Evolutionary conservation across 2,888 invertebrate species (phyloP), one percentile per base, ranked within the genome.

Genomic region (Synanthedon andrenaeformis): DNA sequence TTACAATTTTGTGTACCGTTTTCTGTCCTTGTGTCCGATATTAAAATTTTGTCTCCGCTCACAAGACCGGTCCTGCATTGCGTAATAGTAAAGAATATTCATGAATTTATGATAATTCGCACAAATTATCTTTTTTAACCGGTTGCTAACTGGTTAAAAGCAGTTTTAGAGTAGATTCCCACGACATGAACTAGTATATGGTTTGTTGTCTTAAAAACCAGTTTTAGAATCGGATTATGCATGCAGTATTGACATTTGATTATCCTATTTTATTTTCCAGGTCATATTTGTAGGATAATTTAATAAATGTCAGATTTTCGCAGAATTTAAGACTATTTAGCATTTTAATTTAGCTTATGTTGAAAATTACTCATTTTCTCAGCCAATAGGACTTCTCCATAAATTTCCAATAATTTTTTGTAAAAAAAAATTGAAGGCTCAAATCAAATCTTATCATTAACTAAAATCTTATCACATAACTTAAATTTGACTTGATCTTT

Each of bases 11-110:
- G 35, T 35, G 14, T 45, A 45, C n/a, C 45, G 45, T 13, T 45
- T 45, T 45, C 14, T 45, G 51, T 59, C 72, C 73, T 73, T 72
- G 73, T 71, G 56, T 66, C 63, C 62, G 57, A 63, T 67, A 62
- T 66, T 65, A 56, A 67, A 64, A 61, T 64, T 62, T 45, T 45
- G 45, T 45, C 45, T 45, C 45, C 62, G 63, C 56, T 57, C 52
- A 23, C 51, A 53, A 54, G 60, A 63, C 59, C 56, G 57, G 56
- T 55, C 42, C 14, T 45, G 45, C 45, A 45, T 49, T 49, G 49
- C 49, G 19, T 49, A 49, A 49, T 35, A 35, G 35, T 35, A 35
- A 13, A 45, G 45, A 45, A 53, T 23, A 57, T 57, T 53, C 53
- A 69, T 63, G 60, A 60, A 55, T 56, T 55, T 62, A 64, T 64